A percentile compares a stretch with the other conserved stretches of the same genome.
phyloP scores from a whole-genome alignment of 1,140 invertebrate genomes.

The Formica exsecta region DNA sequence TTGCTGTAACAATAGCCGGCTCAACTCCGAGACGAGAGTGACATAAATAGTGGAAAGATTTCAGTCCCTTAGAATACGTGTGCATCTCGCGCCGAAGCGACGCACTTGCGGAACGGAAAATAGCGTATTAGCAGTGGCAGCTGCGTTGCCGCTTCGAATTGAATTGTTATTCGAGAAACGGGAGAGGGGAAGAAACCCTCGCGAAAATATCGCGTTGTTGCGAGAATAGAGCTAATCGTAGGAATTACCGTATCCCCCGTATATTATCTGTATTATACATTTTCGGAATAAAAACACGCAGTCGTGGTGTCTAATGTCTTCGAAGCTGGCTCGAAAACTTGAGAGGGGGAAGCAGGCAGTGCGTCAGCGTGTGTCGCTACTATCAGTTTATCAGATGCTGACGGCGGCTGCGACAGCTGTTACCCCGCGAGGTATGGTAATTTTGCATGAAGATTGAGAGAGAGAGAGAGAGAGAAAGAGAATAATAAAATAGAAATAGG shows the following conservation, averaged over 20 bases:
- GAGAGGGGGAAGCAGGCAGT: not conserved
- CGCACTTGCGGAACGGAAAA: conserved; percentile 40
- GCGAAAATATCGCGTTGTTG: conserved; percentile 22
- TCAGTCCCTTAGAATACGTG: not conserved
- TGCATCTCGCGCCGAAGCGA: not conserved
- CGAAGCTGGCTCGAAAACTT: not conserved
- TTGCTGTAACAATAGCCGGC: not conserved
- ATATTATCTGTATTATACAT: conserved; percentile 4
- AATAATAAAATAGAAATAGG: conserved; percentile 2
- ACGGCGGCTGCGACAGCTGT: conserved; percentile 82
- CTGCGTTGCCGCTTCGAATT: conserved; percentile 35
- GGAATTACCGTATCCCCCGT: conserved; percentile 12
- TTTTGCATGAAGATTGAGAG: conserved; percentile 71
- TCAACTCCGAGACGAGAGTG: conserved; percentile 6
- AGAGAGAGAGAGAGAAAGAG: conserved; percentile 50
- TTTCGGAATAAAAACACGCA: conserved; percentile 35
- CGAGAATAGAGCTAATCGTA: conserved; percentile 32
- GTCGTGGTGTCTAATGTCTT: not conserved
- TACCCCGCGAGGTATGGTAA: conserved; percentile 83
- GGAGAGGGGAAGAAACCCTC: not conserved
- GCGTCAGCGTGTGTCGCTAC: conserved; percentile 76
- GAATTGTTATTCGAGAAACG: conserved; percentile 59
- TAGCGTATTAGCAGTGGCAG: conserved; percentile 49
- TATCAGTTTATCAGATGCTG: conserved; percentile 86
- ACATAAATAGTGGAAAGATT: conserved; percentile 29